phyloP scores from a whole-genome alignment of 2,113 vertebrate species.

The Microcebus lehilahytsara region DNA sequence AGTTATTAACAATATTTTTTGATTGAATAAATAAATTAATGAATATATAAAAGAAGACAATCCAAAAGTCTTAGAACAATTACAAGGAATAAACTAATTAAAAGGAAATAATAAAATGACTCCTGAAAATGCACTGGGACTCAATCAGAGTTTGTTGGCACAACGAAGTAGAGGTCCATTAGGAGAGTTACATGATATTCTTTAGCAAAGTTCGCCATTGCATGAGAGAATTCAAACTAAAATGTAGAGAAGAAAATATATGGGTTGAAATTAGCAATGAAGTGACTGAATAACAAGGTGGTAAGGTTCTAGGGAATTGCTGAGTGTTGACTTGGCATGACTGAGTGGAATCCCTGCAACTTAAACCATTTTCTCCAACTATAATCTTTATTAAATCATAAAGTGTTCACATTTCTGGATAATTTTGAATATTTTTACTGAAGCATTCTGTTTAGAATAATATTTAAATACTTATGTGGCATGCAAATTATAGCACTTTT shows the following conservation, averaged over 20 bases:
- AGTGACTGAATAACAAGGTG: background rate
- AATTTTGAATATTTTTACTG: background rate
- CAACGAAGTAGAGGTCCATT: background rate
- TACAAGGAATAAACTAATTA: background rate
- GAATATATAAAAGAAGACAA: background rate
- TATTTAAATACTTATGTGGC: background rate
- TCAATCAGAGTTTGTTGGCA: background rate
- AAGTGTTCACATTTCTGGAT: background rate
- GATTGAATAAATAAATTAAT: background rate
- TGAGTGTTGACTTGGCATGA: background rate
- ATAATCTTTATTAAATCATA: background rate
- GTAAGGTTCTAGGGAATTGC: rapidly evolving
- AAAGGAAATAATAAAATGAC: background rate
- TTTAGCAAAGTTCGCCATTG: background rate
- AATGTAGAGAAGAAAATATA: background rate
- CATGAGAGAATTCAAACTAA: background rate
- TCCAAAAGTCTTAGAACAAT: background rate
- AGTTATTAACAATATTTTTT: background rate
- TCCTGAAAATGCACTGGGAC: background rate
- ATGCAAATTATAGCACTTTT: background rate
- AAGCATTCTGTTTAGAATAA: background rate
- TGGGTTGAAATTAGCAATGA: background rate
- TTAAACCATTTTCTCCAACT: background rate
- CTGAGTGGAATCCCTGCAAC: background rate
- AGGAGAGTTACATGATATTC: background rate